Evolutionary conservation across 2,888 invertebrate species (phyloP).

Genomic region (Tipula helvola): DNA sequence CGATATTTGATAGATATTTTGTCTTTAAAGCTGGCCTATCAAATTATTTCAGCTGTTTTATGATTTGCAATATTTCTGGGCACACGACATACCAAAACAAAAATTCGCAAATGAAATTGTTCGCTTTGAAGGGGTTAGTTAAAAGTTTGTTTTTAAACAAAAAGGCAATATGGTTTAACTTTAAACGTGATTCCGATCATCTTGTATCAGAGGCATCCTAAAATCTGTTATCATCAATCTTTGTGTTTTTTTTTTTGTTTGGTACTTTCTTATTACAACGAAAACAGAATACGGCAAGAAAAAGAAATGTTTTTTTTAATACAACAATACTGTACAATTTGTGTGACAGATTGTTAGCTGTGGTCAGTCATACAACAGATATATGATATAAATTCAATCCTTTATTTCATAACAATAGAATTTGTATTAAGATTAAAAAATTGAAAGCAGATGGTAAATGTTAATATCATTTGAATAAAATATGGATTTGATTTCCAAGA

Average conservation of each 20-base stretch:
- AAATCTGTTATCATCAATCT: background rate
- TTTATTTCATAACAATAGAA: background rate
- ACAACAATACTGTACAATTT: background rate
- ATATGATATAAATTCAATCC: background rate
- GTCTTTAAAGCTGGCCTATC: background rate
- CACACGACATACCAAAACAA: background rate
- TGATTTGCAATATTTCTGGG: background rate
- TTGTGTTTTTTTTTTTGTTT: background rate
- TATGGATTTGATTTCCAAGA: background rate
- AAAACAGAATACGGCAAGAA: background rate
- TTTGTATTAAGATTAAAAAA: background rate
- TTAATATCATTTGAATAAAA: background rate
- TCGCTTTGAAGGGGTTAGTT: background rate
- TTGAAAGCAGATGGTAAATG: background rate
- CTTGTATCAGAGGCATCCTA: background rate
- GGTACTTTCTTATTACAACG: background rate
- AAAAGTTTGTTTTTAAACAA: background rate
- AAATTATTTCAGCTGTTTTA: background rate
- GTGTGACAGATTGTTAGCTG: conserved; percentile 4
- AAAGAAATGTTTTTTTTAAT: background rate
- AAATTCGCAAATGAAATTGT: background rate
- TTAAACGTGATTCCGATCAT: background rate
- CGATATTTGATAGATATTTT: background rate
- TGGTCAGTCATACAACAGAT: background rate
- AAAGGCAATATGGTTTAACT: background rate